Conservation (phyloP, 1,140 invertebrate species). For the Drosophila paulistorum region DNA sequence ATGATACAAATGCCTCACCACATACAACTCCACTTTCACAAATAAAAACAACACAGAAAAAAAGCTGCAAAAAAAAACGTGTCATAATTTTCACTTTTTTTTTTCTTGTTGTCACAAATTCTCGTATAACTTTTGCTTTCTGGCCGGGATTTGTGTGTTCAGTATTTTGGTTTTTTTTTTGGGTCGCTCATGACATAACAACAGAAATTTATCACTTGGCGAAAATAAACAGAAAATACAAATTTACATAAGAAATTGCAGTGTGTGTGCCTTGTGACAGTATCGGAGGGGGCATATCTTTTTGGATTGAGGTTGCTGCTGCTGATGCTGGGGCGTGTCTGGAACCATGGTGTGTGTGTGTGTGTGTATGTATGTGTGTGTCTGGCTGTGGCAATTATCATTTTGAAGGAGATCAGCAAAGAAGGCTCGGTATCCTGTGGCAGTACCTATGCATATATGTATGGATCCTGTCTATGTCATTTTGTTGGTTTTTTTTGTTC, state of each 20-base stretch:
- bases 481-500: constrained; percentile 13
- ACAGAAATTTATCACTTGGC: constrained; percentile 16
- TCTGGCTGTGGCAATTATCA: constrained; percentile 17
- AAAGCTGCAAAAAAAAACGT: constrained; percentile 28
- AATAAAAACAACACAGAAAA: not conserved
- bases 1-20: constrained; percentile 47
- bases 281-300: constrained; percentile 7
- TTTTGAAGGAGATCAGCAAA: constrained; percentile 16
- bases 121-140: constrained; percentile 57
- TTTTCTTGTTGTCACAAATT: constrained; percentile 63
- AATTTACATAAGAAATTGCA: constrained; percentile 25
- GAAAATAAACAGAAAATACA: constrained; percentile 15
- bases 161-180: constrained; percentile 24
- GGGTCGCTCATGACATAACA: constrained; percentile 57
- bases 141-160: constrained; percentile 13
- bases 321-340: constrained; percentile 4
- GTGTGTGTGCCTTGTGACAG: constrained; percentile 11
- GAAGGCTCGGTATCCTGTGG: constrained; percentile 15
- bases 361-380: not conserved
- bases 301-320: not conserved
- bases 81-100: constrained; percentile 77
- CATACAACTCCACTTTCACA: constrained; percentile 48
- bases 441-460: not conserved
- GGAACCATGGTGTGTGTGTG: not conserved
- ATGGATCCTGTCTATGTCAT: constrained; percentile 21